phyloP scores from a whole-genome alignment of 2,888 invertebrate species.

The Temnothorax ravouxi region DNA sequence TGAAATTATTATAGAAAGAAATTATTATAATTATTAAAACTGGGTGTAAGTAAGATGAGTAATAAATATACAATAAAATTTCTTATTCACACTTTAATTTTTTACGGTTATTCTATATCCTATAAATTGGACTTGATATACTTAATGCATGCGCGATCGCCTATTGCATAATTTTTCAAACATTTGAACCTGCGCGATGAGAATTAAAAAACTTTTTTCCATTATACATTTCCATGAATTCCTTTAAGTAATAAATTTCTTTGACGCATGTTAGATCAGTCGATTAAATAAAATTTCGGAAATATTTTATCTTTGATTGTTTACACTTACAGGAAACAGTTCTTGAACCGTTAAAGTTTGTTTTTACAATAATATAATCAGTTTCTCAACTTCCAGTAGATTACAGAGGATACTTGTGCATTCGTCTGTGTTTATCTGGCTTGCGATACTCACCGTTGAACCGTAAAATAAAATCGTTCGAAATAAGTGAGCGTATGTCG shows the following conservation, averaged over 20 bases:
- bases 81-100: background rate
- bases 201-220: background rate
- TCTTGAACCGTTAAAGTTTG: background rate
- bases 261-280: background rate
- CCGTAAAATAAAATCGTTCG: background rate
- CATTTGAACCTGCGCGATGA: background rate
- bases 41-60: background rate
- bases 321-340: background rate
- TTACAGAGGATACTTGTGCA: background rate
- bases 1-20: slow-evolving; percentile 10
- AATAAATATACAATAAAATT: background rate
- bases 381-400: background rate
- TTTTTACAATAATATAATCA: background rate
- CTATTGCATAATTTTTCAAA: background rate
- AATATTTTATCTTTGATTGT: background rate
- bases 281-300: background rate
- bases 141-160: background rate
- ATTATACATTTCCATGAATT: background rate
- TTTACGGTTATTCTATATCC: background rate
- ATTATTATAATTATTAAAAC: background rate
- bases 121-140: background rate
- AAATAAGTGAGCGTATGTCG: background rate
- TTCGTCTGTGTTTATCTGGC: background rate
- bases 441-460: background rate
- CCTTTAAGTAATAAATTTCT: background rate